Evolutionary conservation across 2,113 vertebrate genomes (phyloP), one percentile per base, ranked within the genome.

Genomic region (Entelurus aequoreus): DNA sequence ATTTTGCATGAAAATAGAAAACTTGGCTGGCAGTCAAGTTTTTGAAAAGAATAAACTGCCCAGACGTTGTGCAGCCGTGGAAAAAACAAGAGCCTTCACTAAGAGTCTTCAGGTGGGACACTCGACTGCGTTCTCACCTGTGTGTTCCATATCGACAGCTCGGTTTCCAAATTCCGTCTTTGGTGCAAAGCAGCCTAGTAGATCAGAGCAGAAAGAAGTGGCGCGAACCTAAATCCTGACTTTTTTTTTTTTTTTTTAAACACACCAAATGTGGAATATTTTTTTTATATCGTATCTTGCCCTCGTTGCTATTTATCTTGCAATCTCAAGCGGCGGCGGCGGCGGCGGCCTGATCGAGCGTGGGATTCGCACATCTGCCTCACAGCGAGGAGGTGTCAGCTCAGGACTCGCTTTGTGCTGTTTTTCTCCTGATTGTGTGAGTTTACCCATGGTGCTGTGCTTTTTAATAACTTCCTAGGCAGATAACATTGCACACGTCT

Each of bases 161-260:
- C 62, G 73, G 59, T 69, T 70, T 75, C 66, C 66, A 72, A 63
- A 78, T 81, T 78, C 68, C 65, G 69, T 75, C 56, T 81, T 42
- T 47, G 63, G 42, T 48, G 52, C 40, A 63, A 76, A 71, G 60
- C 71, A 74, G n/a, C 63, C 56, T 66, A 47, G 74, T 73, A 68
- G 62, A 82, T 72, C 52, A 67, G 7, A 55, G 71, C 57, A 66
- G 71, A 75, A 42, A 61, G 60, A 71, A 28, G 54, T 81, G 66
- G 46, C 40, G 28, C 72, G 51, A 72, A 55, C 65, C 49, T 63
- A 64, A 80, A 71, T 28, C 3, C 3, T 1, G 28, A 28, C 2
- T 28, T 28, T 28, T 28, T n/a, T n/a, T n/a, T 28, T 28, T 2
- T 3, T 28, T 28, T 2, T 28, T 28, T 28, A 3, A 2, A 28